Evolutionary conservation across 2,113 vertebrate genomes (phyloP).

Genomic region (Phyllopteryx taeniolatus): DNA sequence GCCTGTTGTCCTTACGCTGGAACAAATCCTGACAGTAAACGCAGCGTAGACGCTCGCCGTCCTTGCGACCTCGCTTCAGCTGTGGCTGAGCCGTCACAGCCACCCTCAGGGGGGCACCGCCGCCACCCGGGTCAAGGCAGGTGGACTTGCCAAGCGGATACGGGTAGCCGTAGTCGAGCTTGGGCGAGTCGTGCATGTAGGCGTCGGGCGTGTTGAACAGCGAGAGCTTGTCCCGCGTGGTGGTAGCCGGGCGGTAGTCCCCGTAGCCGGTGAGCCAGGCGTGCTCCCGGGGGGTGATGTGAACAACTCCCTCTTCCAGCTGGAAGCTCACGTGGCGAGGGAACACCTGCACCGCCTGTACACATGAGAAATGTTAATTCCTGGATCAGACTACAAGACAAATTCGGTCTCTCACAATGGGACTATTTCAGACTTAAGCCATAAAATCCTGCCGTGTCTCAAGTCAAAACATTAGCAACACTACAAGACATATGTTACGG

Average conservation of each 20-base stretch:
- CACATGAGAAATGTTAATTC: background rate
- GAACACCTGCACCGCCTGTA: constrained; percentile 74
- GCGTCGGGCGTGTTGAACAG: constrained; percentile 76
- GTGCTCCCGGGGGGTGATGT: constrained; percentile 88
- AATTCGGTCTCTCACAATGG: too few species aligned
- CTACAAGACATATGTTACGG: too few species aligned
- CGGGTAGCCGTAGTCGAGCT: constrained; percentile 87
- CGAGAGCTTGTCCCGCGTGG: constrained; percentile 69
- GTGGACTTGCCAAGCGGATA: constrained; percentile 77
- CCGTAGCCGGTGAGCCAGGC: constrained; percentile 91
- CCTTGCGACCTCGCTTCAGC: constrained; percentile 72
- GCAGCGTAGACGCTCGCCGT: constrained; percentile 81
- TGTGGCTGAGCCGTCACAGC: constrained; percentile 85
- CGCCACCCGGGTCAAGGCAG: constrained; percentile 66
- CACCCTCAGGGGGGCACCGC: constrained; percentile 24
- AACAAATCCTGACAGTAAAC: constrained; percentile 95
- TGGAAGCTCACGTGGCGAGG: constrained; percentile 85
- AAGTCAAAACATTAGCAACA: too few species aligned
- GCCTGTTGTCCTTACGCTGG: constrained; percentile 83
- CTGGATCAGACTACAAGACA: too few species aligned
- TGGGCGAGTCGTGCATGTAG: constrained; percentile 82
- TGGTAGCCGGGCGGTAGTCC: constrained; percentile 87
- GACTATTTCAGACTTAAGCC: too few species aligned
- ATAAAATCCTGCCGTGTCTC: too few species aligned
- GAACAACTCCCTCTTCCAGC: constrained; percentile 86